phyloP scores from a whole-genome alignment of 1,140 invertebrate species.

The Brachionus angularis region DNA sequence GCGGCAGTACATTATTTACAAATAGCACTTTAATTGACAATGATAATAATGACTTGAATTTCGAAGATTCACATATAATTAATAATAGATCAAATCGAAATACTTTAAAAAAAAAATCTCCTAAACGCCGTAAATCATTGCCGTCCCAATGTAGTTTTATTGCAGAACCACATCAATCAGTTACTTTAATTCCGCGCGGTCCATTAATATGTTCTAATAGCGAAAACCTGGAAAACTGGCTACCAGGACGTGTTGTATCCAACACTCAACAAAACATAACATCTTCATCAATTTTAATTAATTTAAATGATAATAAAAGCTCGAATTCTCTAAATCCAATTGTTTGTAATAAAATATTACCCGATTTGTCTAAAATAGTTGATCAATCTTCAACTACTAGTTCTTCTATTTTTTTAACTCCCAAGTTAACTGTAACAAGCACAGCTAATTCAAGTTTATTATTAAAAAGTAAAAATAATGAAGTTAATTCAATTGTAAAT shows the following conservation, averaged over 20 bases:
- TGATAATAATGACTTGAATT: neutral
- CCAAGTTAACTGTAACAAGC: neutral
- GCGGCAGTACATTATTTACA: conserved; percentile 16
- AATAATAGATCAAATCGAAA: neutral
- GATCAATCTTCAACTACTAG: too few species aligned
- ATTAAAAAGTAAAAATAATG: neutral
- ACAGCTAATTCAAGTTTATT: neutral
- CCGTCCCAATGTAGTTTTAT: conserved; percentile 19
- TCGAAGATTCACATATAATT: neutral
- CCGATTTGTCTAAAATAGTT: too few species aligned
- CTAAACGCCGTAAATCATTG: conserved; percentile 31
- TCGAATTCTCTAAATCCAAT: too few species aligned
- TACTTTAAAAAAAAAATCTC: conserved; percentile 29
- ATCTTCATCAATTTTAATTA: too few species aligned
- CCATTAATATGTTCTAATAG: conserved; percentile 41
- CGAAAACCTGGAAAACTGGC: conserved; percentile 39
- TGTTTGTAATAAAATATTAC: too few species aligned
- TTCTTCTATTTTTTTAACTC: too few species aligned
- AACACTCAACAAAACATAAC: neutral
- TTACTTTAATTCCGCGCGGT: conserved; percentile 35
- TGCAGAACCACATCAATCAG: neutral
- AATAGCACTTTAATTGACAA: conserved; percentile 5
- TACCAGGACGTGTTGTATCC: neutral
- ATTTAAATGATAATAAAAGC: too few species aligned
- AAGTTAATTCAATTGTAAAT: neutral